Base-by-base conservation (phyloP, 2,113 vertebrate genomes). In the Salvator merianae region DNA sequence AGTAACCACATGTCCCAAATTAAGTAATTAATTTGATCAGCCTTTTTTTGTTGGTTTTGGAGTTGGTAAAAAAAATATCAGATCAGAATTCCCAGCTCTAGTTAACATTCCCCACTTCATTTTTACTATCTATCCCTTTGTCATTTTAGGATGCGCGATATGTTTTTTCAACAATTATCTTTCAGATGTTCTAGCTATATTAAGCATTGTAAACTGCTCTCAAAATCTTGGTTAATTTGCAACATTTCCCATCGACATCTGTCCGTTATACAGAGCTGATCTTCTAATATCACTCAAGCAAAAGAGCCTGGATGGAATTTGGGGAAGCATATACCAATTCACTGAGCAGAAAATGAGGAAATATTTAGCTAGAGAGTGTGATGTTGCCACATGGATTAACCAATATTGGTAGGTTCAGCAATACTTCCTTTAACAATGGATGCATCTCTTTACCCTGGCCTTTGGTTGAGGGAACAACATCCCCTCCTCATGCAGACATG, bases 331-430 rank as follows among this genome's bases (percentile, higher is more conserved):
- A 8, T 34, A 1, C 18, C 20, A 83, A 4, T 10, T 55, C 1
- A 24, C 10, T 7, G 30, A 53, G 26, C 3, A 84, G 26, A 28
- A 47, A 30, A 72, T 22, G 24, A 65, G 13, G 68, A 84, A 85
- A 59, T 18, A 65, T 38, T 12, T 18, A 79, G 53, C 26, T 65
- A 20, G 22, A 36, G 32, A 73, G 59, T 9, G 22, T 72, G 24
- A 36, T 73, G 55, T 79, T 72, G 40, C 38, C 62, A 79, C 72
- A 85, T 73, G 26, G 24, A n/a, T 84, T 79, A n/a, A 13, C 69
- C 2, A 22, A 5, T 32, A 85, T 14, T 34, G 43, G n/a, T 5
- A 26, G 14, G 18, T 30, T 36, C 34, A 71, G 40, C 2, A 72
- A 36, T 73, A 26, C 38, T 79, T 50, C 68, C 38, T 73, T 43